Base-by-base conservation (phyloP, 2,888 invertebrate genomes). In the Drosophila lacicola region DNA sequence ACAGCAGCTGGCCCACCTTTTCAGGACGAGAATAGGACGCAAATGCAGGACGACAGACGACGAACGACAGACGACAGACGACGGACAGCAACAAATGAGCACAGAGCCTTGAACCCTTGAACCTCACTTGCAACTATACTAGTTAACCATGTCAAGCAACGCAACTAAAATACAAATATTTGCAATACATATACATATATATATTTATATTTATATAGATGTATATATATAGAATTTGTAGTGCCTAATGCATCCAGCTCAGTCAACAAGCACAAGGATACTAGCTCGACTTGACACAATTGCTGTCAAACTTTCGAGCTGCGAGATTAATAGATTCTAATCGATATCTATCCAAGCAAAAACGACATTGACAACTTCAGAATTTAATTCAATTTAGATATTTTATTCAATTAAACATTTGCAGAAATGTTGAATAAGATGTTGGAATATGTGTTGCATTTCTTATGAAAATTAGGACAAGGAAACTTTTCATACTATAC, bases 101-200 rank as follows among this genome's bases (percentile, higher is more conserved):
- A 71, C 76, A 69, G 47, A 71, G 68, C 78, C 81, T 80, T 78
- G 74, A 78, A 73, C 78, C 77, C 77, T 57, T 80, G 63, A 77
- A 70, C 78, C 78, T 78, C 65, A 65, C 46, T 17, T 39, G 42
- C 34, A 60, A 44, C 73, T 14, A 29, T 29, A 47, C 61, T 54
- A 45, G 68, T 78, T 75, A 75, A 78, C 69, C 69, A 74, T 75
- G 78, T 75, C 75, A 75, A 75, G 75, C 64, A 73, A 69, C 69
- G 53, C 53, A 46, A 46, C 69, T 73, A 34, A 75, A 68, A 76
- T 56, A 49, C 68, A 68, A 76, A 76, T 51, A 66, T 44, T 45
- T 65, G 34, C 51, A 64, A 64, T 47, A 13, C 17, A 56, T 21
- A 55, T 53, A 39, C 47, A 63, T 39, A 70, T 42, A 51, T 39